A percentile compares a stretch with the other conserved stretches of the same genome.
Evolutionary conservation across 2,797 vertebrate species (phyloP).

Genomic region (Melanotaenia boesemani): DNA sequence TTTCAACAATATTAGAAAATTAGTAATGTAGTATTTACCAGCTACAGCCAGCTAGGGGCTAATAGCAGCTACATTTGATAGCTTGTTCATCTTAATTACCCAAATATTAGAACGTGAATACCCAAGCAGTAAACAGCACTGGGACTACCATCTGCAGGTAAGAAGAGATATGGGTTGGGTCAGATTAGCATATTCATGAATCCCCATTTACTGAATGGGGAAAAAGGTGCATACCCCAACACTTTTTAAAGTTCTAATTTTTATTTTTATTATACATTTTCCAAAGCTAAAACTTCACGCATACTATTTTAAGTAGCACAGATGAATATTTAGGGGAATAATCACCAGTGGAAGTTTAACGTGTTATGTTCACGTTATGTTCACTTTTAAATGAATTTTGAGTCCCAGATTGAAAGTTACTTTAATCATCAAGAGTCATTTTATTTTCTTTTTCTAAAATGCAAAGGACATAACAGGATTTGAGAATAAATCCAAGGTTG

Average conservation of each 20-base stretch:
- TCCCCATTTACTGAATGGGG: too few species aligned
- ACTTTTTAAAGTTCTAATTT: too few species aligned
- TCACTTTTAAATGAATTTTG: background rate
- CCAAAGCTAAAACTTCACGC: too few species aligned
- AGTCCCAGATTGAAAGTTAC: slow-evolving; percentile 27
- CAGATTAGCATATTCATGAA: too few species aligned
- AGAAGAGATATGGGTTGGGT: background rate
- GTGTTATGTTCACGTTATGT: background rate
- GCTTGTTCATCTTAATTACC: background rate
- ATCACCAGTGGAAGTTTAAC: background rate
- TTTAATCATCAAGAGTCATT: slow-evolving; percentile 83
- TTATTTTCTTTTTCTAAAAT: slow-evolving; percentile 88
- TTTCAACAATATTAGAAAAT: background rate
- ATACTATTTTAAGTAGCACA: too few species aligned
- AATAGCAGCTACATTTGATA: background rate
- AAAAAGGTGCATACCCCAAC: too few species aligned
- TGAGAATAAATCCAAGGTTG: slow-evolving; percentile 89
- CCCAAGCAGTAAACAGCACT: background rate
- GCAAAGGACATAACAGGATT: slow-evolving; percentile 89
- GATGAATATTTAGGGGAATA: too few species aligned
- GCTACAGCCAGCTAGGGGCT: background rate
- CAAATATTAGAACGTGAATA: background rate
- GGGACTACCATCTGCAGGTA: background rate
- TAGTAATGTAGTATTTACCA: background rate
- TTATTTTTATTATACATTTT: too few species aligned